phyloP scores from a whole-genome alignment of 92 coral and sea anemone species.

The Porites lobata region DNA sequence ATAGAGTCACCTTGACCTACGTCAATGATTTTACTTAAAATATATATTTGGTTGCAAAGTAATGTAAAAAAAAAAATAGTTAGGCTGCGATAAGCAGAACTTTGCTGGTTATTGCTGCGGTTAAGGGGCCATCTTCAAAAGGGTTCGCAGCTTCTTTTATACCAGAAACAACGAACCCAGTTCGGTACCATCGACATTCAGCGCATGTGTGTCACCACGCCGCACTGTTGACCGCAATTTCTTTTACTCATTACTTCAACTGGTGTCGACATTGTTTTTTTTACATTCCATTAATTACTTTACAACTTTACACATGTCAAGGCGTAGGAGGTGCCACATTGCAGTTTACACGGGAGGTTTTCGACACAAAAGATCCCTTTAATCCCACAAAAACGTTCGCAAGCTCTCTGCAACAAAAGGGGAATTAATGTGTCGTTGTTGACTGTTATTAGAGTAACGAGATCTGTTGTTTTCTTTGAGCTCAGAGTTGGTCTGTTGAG shows the following conservation, averaged over 20 bases:
- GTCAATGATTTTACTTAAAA: too few relatives aligned
- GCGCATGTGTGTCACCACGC: constrained; percentile 36
- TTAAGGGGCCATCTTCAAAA: neutral
- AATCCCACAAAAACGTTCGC: constrained; percentile 45
- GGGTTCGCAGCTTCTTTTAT: neutral
- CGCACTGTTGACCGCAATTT: constrained; percentile 21
- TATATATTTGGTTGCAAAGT: too few relatives aligned
- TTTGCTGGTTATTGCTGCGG: neutral
- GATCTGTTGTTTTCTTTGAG: constrained; percentile 62
- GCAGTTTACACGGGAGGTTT: constrained; percentile 47
- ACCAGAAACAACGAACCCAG: neutral
- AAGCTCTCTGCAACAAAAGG: constrained; percentile 21
- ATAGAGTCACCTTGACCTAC: too few relatives aligned
- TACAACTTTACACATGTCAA: constrained; percentile 15
- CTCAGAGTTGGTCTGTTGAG: constrained; percentile 73
- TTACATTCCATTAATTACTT: constrained; percentile 25
- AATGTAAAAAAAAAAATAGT: too few relatives aligned
- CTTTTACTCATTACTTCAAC: constrained; percentile 20
- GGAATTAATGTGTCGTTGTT: constrained; percentile 28
- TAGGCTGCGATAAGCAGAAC: neutral
- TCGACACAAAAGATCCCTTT: constrained; percentile 33
- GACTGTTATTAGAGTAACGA: constrained; percentile 56
- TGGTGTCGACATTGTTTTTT: constrained; percentile 16
- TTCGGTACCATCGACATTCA: neutral
- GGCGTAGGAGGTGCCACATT: constrained; percentile 26